Percentiles rank a stretch among this genome's conserved stretches.
These are phyloP conservation scores for Crenichthys baileyi DNA, from an alignment of 2,797 vertebrate species.

Conservation along the genomic window DNA sequence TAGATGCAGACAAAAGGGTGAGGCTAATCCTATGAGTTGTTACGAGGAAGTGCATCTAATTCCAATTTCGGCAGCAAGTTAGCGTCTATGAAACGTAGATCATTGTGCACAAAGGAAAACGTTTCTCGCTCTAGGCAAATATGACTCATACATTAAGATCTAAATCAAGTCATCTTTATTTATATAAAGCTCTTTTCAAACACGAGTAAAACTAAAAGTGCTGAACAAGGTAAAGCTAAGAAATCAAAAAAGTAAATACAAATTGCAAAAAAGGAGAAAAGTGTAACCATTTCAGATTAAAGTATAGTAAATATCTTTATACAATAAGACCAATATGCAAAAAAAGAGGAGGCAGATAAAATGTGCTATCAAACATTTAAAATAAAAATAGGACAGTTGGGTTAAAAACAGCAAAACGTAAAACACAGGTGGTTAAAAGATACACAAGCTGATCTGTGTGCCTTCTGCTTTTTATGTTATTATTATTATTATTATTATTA, in stretches of 20 bases:
- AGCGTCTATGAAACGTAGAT: constrained; percentile 19
- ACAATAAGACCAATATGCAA: neutral
- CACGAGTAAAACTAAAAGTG: neutral
- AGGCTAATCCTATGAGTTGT: neutral
- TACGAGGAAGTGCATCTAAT: constrained; percentile 21
- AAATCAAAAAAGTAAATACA: too few species aligned
- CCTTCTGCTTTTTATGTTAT: too few species aligned
- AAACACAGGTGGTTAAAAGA: neutral
- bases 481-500: neutral
- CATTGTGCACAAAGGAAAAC: constrained; percentile 1
- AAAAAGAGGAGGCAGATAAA: neutral
- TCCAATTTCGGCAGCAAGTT: constrained; percentile 20
- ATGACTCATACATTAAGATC: neutral
- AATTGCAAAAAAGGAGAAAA: too few species aligned
- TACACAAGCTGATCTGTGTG: neutral
- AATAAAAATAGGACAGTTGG: neutral
- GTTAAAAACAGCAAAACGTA: neutral
- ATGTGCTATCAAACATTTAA: neutral
- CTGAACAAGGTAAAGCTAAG: too few species aligned
- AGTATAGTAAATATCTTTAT: neutral
- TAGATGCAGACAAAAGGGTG: constrained; percentile 20
- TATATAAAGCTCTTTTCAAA: neutral
- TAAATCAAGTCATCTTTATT: neutral
- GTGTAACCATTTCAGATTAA: too few species aligned
- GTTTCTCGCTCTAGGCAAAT: neutral